These are phyloP conservation scores for Agrochola litura DNA, from an alignment of 2,888 invertebrate species.

Conservation along the genomic window DNA sequence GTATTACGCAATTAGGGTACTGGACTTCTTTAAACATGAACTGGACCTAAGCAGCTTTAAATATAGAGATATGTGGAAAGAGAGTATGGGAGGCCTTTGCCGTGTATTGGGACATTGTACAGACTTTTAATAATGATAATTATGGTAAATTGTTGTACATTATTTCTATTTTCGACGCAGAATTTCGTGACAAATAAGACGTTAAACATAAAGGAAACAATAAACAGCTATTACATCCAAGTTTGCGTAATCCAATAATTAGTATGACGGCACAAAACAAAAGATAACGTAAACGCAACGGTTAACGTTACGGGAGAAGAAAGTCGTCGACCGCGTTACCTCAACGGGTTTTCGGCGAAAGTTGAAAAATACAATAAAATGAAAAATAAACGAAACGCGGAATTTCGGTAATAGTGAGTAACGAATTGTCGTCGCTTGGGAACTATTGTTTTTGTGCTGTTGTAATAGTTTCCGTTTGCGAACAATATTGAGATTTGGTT, in stretches of 20 bases:
- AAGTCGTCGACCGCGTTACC: constrained; percentile 58
- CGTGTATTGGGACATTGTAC: no score
- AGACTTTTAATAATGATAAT: background rate
- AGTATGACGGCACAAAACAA: constrained; percentile 71
- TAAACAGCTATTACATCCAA: constrained; percentile 56
- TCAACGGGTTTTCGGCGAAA: constrained; percentile 71
- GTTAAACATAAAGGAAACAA: constrained; percentile 33
- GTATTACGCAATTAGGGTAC: no score
- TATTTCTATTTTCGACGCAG: background rate
- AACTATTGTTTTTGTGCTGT: constrained; percentile 52
- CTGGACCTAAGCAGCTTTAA: no score
- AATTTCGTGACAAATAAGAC: constrained; percentile 17
- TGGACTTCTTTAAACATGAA: no score
- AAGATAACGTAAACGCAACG: constrained; percentile 68
- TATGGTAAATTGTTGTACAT: background rate
- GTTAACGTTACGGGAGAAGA: constrained; percentile 66
- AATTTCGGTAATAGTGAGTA: constrained; percentile 58
- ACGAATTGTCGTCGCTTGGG: constrained; percentile 57
- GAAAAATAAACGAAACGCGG: constrained; percentile 56
- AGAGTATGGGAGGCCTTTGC: no score
- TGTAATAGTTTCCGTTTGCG: constrained; percentile 36
- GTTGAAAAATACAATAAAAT: constrained; percentile 62
- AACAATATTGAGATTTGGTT: constrained; percentile 51
- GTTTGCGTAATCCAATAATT: constrained; percentile 70
- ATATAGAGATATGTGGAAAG: no score